These are phyloP conservation scores for Siphamia tubifer DNA, from an alignment of 2,113 vertebrate genomes.

Conservation along the genomic window DNA sequence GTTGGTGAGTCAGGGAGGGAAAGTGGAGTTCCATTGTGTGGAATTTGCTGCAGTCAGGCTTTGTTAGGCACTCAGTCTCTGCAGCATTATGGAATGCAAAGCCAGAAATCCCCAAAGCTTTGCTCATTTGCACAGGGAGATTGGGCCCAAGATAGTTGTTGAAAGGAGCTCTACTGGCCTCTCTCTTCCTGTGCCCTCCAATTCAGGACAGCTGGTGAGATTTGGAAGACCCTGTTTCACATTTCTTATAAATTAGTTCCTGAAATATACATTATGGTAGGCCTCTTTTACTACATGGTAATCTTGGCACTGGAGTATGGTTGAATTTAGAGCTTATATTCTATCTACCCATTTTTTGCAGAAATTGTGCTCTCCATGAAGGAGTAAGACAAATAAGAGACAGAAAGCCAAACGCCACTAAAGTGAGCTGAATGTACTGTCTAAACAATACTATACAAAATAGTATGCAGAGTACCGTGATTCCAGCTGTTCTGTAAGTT, in stretches of 20 bases:
- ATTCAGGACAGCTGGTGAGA: constrained; percentile 22
- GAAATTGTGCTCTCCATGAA: neutral
- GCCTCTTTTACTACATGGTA: neutral
- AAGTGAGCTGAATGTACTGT: no score
- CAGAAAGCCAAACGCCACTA: no score
- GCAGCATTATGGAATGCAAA: constrained; percentile 81
- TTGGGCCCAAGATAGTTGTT: constrained; percentile 63
- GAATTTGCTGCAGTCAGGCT: constrained; percentile 82
- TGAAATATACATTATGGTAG: neutral
- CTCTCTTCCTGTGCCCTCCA: constrained; percentile 44
- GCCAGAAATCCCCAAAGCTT: constrained; percentile 81
- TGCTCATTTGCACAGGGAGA: constrained; percentile 73
- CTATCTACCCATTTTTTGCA: neutral
- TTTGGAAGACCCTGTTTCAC: neutral
- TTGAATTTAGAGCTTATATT: neutral
- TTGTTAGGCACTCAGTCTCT: constrained; percentile 74
- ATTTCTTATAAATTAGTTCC: neutral
- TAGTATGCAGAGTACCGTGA: no score
- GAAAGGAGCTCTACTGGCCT: constrained; percentile 41
- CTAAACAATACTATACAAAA: no score
- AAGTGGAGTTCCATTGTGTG: constrained; percentile 71
- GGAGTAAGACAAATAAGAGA: neutral
- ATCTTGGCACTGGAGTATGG: neutral
- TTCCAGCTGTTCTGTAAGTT: no score
- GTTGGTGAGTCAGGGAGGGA: constrained; percentile 54